Conservation (phyloP, 2,888 invertebrate species). For the Gymnoscelis rufifasciata region DNA sequence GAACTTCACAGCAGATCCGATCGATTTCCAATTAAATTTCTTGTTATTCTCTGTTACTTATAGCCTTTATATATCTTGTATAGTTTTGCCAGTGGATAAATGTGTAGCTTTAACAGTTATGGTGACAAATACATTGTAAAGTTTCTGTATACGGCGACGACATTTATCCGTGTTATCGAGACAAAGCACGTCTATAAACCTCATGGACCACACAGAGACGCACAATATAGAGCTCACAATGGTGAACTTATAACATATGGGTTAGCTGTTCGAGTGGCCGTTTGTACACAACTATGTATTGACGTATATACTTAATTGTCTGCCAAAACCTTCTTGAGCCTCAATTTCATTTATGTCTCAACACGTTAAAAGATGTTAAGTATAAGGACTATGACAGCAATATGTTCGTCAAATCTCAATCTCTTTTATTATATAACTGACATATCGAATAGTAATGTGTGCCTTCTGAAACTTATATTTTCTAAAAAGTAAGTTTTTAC, state of each 20-base stretch:
- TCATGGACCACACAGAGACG: constrained; percentile 71
- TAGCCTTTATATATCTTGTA: constrained; percentile 29
- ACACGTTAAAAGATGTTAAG: neutral
- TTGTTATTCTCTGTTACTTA: constrained; percentile 44
- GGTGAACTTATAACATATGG: constrained; percentile 71
- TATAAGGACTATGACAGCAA: no score
- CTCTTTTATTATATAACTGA: no score
- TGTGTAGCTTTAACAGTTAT: constrained; percentile 59
- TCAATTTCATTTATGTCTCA: neutral
- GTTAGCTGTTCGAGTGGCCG: constrained; percentile 58
- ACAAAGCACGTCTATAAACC: constrained; percentile 75
- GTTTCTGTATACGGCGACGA: constrained; percentile 70
- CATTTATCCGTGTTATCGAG: constrained; percentile 78
- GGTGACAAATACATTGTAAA: constrained; percentile 67
- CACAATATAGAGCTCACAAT: constrained; percentile 69
- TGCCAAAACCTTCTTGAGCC: constrained; percentile 39
- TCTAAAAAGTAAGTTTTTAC: neutral
- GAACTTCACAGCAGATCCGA: constrained; percentile 68
- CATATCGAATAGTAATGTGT: neutral
- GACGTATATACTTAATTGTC: constrained; percentile 47
- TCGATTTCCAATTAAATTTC: constrained; percentile 68
- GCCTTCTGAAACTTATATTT: neutral
- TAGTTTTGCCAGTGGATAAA: constrained; percentile 38
- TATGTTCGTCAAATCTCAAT: no score
- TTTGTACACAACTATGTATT: constrained; percentile 57